Conservation (phyloP, 2,113 vertebrate species). For the Anser cygnoides region DNA sequence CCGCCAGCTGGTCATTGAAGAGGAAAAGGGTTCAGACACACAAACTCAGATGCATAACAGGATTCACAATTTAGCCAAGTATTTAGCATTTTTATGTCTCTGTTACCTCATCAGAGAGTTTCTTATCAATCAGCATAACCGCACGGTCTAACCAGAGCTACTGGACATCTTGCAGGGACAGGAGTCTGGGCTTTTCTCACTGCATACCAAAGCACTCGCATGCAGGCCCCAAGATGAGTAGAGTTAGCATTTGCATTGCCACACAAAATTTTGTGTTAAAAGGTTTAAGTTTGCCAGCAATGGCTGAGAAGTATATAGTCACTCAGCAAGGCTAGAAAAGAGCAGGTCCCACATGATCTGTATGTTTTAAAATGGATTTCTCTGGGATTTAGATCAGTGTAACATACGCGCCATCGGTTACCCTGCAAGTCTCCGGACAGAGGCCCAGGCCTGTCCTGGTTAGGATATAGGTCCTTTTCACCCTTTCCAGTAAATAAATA, state of each 20-base stretch:
- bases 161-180: conserved; percentile 1
- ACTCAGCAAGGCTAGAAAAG: conserved; percentile 59
- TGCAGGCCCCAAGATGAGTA: conserved; percentile 29
- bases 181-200: background rate
- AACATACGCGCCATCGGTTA: background rate
- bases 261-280: conserved; percentile 41
- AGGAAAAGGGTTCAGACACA: background rate
- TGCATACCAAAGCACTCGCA: background rate
- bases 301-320: background rate
- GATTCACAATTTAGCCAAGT: background rate
- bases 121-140: background rate
- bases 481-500: background rate
- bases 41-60: background rate
- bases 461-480: background rate
- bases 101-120: background rate
- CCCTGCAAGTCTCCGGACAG: background rate
- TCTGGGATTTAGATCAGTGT: background rate
- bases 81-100: background rate
- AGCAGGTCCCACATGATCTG: conserved; percentile 69
- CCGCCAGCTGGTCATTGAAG: background rate
- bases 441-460: background rate
- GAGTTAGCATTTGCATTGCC: conserved; percentile 37
- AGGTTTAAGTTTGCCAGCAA: conserved; percentile 49
- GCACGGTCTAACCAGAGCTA: background rate
- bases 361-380: background rate